Evolutionary conservation across 2,797 vertebrate species (phyloP), one percentile per base, ranked within the genome.

Genomic region (Delichon dasypus): DNA sequence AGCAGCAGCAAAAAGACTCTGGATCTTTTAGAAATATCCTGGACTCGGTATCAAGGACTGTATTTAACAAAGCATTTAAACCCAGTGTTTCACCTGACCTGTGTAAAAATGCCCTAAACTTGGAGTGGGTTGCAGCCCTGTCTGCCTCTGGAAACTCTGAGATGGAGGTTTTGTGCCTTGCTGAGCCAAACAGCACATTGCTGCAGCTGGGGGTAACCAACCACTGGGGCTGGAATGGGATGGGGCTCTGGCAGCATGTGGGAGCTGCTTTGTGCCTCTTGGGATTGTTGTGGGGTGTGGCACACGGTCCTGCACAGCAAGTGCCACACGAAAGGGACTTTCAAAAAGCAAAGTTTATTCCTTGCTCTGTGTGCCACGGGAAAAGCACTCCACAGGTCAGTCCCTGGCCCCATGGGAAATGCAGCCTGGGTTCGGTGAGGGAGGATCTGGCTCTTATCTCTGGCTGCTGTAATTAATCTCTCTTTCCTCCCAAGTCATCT

Each of bases 151-250:
- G 66, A 65, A 54, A 13, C 15, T 29, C 38, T 54, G 36, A 50
- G 20, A 25, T 48, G 30, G 44, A 8, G 22, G 14, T n/a, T 45
- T 45, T 76, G 45, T 74, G 83, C 57, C 44, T 50, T 48, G 32
- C 42, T 57, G 48, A 71, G 77, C 44, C 62, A 73, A 73, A 18
- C 7, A 60, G 38, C 26, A 6, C 36, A 1, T n/a, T 71, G 47
- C 66, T 88, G 79, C 54, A 75, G 67, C 77, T 11, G 0, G 14
- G 54, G 27, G 30, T 40, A 48, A 32, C 42, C 74, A 50, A 0
- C 18, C 26, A 6, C 7, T 0, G 1, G 42, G 54, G 34, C 62
- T 85, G 55, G 58, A 62, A 60, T 0, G 3, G n/a, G 4, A 17
- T 25, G 30, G 26, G 50, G 47, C 29, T 54, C 50, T 60, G 73